Conservation (phyloP, 53 echinoderm and acorn worm genomes). For the Temnopleurus reevesii region DNA sequence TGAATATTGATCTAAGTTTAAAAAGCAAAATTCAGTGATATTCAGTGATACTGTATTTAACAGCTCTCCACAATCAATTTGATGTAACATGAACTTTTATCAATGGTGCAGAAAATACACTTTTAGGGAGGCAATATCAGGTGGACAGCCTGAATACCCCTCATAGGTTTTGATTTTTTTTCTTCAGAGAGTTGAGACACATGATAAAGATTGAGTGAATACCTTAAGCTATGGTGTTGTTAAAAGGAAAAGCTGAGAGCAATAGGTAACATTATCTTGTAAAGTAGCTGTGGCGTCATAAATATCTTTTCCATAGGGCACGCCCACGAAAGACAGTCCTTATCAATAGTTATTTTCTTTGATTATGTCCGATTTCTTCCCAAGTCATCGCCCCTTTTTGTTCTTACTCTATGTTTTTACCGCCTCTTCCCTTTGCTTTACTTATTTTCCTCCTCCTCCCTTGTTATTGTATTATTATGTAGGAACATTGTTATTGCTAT, state of each 20-base stretch:
- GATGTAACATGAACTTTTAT: background rate
- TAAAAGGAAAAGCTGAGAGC: conserved; percentile 22
- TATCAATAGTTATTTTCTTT: too few relatives aligned
- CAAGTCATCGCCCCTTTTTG: background rate
- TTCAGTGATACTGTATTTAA: too few relatives aligned
- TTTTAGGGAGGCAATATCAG: background rate
- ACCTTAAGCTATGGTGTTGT: background rate
- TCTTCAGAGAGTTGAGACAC: background rate
- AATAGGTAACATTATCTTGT: background rate
- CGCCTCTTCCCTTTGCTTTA: background rate
- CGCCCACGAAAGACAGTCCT: too few relatives aligned
- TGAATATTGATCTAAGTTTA: too few relatives aligned
- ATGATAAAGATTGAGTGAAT: background rate
- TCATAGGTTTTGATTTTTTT: too few relatives aligned
- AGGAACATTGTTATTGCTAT: background rate
- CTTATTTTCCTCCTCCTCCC: background rate
- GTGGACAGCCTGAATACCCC: background rate
- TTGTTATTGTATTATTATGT: too few relatives aligned
- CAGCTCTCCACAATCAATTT: background rate
- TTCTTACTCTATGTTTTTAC: background rate
- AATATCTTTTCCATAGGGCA: background rate
- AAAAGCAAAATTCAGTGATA: too few relatives aligned
- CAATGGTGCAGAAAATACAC: background rate
- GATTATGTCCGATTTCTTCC: too few relatives aligned
- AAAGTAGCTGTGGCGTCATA: background rate